phyloP scores from a whole-genome alignment of 2,797 vertebrate genomes.

The Mus caroli region DNA sequence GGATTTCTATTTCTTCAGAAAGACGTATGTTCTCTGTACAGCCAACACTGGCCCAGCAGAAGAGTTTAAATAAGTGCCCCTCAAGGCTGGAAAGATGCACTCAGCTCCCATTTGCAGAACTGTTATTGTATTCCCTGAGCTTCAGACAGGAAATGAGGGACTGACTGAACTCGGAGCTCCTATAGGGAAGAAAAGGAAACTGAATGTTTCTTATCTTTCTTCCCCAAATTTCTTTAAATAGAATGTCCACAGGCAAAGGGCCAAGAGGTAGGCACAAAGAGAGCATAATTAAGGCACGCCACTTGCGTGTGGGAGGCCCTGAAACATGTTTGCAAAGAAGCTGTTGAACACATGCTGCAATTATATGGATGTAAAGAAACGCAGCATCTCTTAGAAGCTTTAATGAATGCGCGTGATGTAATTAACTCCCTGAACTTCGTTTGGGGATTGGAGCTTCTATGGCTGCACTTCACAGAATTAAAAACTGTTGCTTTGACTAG shows the following conservation, averaged over 20 bases:
- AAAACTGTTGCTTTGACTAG: not conserved
- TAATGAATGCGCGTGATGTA: not conserved
- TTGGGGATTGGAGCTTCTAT: not conserved
- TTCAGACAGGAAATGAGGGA: constrained; percentile 33
- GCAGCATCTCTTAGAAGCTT: not conserved
- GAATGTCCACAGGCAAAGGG: not conserved
- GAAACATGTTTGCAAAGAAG: not conserved
- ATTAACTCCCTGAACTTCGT: constrained; percentile 17
- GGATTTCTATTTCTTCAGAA: constrained; percentile 11
- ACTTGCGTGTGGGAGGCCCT: not conserved
- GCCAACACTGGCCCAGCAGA: not conserved
- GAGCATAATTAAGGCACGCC: not conserved
- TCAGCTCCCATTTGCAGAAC: constrained; percentile 5
- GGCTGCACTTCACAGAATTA: not conserved
- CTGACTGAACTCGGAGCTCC: not conserved
- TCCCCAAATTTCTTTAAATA: constrained; percentile 52
- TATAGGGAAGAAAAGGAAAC: constrained; percentile 34
- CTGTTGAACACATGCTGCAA: not conserved
- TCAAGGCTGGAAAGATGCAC: constrained; percentile 7
- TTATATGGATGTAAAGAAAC: constrained; percentile 8
- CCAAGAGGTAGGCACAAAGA: not conserved
- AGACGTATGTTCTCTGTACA: not conserved
- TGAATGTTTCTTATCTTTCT: not conserved
- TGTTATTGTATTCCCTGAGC: not conserved
- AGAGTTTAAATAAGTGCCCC: not conserved